Conservation (phyloP, 2,113 vertebrate species). For the Odobenus rosmarus region DNA sequence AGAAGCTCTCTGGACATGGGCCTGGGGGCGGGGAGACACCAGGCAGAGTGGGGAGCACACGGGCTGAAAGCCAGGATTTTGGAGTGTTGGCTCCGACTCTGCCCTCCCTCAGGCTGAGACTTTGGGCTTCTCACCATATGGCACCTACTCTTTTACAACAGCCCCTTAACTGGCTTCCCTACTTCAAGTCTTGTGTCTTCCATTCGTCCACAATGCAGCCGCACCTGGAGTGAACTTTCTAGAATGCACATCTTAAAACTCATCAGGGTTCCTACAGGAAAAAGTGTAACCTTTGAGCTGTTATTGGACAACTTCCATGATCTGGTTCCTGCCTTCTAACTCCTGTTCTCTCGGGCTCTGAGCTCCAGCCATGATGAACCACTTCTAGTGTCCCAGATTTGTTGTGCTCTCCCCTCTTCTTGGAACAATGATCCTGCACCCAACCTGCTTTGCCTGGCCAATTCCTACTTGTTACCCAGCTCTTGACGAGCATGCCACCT, state of each 20-base stretch:
- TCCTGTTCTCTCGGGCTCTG: background rate
- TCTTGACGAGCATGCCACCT: background rate
- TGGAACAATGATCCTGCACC: background rate
- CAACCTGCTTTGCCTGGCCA: background rate
- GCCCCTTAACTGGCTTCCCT: background rate
- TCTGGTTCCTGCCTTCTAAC: background rate
- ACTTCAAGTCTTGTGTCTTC: background rate
- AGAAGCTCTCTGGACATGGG: background rate
- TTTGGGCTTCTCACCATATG: background rate
- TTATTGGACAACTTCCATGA: background rate
- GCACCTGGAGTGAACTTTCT: background rate
- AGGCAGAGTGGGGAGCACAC: background rate
- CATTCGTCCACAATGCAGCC: background rate
- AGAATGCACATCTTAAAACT: constrained; percentile 11
- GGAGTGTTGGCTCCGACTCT: background rate
- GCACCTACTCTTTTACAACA: background rate
- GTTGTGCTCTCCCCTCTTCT: background rate
- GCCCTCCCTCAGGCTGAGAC: background rate
- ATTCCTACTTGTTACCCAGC: background rate
- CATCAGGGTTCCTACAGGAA: background rate
- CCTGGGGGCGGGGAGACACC: background rate
- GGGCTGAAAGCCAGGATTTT: background rate
- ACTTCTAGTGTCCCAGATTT: background rate
- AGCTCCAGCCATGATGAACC: background rate
- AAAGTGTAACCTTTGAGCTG: background rate